Base-by-base conservation (phyloP, 2,113 vertebrate genomes). In the Cariama cristata region DNA sequence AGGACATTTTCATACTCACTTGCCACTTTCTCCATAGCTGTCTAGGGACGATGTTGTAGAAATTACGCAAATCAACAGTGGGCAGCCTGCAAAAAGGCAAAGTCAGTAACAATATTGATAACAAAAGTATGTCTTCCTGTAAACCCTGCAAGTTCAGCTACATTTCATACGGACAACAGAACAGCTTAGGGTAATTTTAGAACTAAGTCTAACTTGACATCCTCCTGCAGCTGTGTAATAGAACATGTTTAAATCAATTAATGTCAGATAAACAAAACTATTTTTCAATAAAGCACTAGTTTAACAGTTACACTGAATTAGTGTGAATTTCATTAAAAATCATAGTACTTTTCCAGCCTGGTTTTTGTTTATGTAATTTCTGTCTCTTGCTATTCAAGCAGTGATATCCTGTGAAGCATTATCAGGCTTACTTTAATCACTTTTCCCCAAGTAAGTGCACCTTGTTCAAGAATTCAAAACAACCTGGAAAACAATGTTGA, bases 11-110 rank as follows among this genome's bases (percentile, higher is more conserved):
- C 24, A 8, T 56, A 99, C 99, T 99, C 97, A 99, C 99, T 99
- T 99, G 92, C 96, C 98, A 38, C 92, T 97, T 62, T 98, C 98
- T 30, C 99, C 99, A 0, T 99, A 99, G 94, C 99, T 99, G 95
- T 98, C 90, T 56, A 98, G 89, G 44, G 99, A 98, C 1, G 98
- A 98, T 0, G 98, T 97, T n/a, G 99, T 72, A n/a, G 99, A 99
- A 58, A 99, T 97, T 16, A 98, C 88, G 59, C 99, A 99, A 77
- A 99, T 99, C 83, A 99, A 86, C 53, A 99, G 82, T 0, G 99
- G 99, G 77, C 98, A 98, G 19, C 99, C 99, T 99, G 97, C 20
- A 55, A 92, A 67, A 74, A 58, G n/a, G n/a, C 60, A 92, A 66
- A 81, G 13, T 8, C 30, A 11, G 28, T 3, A 17, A 35, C 16